Conservation (phyloP, 2,113 vertebrate genomes). For the Leptobrachium ailaonicum region DNA sequence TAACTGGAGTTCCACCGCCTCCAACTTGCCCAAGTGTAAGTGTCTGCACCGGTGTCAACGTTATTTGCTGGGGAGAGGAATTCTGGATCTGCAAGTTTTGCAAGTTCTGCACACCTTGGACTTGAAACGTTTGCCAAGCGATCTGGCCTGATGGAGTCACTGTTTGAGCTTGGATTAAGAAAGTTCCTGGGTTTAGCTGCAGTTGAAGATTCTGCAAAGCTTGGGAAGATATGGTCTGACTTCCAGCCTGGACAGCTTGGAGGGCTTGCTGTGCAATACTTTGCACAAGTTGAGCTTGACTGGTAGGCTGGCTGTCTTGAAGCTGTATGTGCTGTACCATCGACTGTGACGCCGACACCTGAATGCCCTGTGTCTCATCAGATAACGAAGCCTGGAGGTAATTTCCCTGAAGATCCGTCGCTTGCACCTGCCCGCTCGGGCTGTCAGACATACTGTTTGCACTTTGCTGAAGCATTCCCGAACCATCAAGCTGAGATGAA, state of each 20-base stretch:
- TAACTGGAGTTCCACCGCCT: conserved; percentile 80
- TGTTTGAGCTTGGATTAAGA: conserved; percentile 98
- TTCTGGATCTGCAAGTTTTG: conserved; percentile 97
- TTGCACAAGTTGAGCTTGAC: conserved; percentile 89
- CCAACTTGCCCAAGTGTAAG: conserved; percentile 91
- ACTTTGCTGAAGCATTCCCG: conserved; percentile 86
- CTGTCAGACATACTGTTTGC: conserved; percentile 74
- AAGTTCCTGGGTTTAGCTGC: conserved; percentile 93
- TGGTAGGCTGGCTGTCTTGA: conserved; percentile 84
- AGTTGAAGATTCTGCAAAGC: conserved; percentile 93
- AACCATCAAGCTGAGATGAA: conserved; percentile 86
- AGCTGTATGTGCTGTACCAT: conserved; percentile 88
- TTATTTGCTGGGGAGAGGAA: conserved; percentile 92
- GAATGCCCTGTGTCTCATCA: conserved; percentile 85
- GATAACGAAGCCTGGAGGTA: conserved; percentile 81
- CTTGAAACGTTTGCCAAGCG: conserved; percentile 99
- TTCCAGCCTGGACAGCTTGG: conserved; percentile 75
- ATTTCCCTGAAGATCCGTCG: conserved; percentile 87
- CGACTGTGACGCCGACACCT: conserved; percentile 85
- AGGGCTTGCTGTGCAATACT: conserved; percentile 85
- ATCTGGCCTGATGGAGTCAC: conserved; percentile 96
- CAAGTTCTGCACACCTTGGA: conserved; percentile 96
- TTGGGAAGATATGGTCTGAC: conserved; percentile 81
- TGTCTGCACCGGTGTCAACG: conserved; percentile 93
- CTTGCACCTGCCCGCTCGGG: conserved; percentile 78